phyloP scores from a whole-genome alignment of 2,113 vertebrate species.

The Orientallactaga bullata region DNA sequence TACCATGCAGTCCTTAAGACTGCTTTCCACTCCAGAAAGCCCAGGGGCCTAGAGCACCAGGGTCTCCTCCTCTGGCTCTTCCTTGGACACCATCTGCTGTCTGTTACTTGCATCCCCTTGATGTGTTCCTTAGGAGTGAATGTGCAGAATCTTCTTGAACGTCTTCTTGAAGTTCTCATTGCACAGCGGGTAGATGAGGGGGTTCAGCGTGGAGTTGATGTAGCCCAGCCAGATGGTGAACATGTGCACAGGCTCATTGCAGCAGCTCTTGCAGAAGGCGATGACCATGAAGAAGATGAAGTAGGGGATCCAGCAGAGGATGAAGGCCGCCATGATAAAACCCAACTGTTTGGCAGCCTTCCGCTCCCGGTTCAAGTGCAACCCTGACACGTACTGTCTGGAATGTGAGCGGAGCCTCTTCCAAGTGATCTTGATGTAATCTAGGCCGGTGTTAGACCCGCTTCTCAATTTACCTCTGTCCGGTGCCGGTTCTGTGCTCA shows the following conservation, averaged over 20 bases:
- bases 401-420: conserved; percentile 90
- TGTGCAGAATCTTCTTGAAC: conserved; percentile 94
- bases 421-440: conserved; percentile 91
- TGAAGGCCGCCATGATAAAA: conserved; percentile 94
- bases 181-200: conserved; percentile 97
- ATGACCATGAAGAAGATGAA: conserved; percentile 95
- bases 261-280: conserved; percentile 90
- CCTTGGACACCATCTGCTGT: background rate
- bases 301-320: conserved; percentile 98
- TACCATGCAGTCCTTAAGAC: background rate
- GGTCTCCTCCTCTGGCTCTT: background rate
- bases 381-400: conserved; percentile 84
- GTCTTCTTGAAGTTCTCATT: conserved; percentile 97
- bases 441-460: conserved; percentile 79
- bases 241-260: conserved; percentile 91
- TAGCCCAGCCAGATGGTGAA: conserved; percentile 98
- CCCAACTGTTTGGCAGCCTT: conserved; percentile 97
- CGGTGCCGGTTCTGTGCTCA: background rate
- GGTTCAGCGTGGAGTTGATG: conserved; percentile 97
- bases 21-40: conserved; percentile 23
- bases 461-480: background rate
- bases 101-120: background rate
- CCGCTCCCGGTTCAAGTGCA: conserved; percentile 91
- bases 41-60: conserved; percentile 26
- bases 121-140: conserved; percentile 69